Evolutionary conservation across 1,140 invertebrate species (phyloP).

Genomic region (Sarcophaga bullata): DNA sequence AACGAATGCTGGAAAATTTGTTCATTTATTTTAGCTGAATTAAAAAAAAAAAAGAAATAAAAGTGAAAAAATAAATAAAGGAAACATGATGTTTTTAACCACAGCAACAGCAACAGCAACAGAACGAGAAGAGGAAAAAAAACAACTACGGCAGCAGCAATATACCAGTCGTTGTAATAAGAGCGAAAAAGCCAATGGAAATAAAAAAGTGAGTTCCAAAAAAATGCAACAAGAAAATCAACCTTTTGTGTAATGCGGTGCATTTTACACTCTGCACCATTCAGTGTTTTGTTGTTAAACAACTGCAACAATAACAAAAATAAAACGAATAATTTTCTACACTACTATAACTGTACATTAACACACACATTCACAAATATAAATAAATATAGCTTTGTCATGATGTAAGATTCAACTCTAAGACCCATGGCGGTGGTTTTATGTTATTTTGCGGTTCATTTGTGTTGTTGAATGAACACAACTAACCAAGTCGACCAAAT

Average conservation of each 20-base stretch:
- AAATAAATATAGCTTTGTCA: no score
- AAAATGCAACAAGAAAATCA: conserved; percentile 30
- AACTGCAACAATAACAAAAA: neutral
- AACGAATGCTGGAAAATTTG: neutral
- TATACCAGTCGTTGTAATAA: neutral
- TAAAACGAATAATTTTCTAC: no score
- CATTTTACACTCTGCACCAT: conserved; percentile 30
- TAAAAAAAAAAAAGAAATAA: neutral
- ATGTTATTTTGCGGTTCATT: conserved; percentile 39
- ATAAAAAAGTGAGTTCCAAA: neutral
- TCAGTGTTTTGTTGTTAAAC: conserved; percentile 9
- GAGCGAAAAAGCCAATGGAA: neutral
- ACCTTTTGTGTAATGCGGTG: conserved; percentile 34
- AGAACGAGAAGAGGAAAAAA: neutral
- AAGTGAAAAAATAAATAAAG: conserved; percentile 9
- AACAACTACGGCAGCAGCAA: neutral
- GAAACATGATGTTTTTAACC: conserved; percentile 19
- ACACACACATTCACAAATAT: neutral
- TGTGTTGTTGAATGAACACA: conserved; percentile 29
- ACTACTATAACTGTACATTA: no score
- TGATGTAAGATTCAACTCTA: neutral
- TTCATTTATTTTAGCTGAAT: neutral
- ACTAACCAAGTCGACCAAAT: conserved; percentile 24
- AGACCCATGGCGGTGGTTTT: conserved; percentile 34
- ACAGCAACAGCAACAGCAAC: neutral